A percentile compares a stretch with the other conserved stretches of the same genome.
Conservation (phyloP, 2,113 vertebrate genomes). For the Rhinoptilus africanus region DNA sequence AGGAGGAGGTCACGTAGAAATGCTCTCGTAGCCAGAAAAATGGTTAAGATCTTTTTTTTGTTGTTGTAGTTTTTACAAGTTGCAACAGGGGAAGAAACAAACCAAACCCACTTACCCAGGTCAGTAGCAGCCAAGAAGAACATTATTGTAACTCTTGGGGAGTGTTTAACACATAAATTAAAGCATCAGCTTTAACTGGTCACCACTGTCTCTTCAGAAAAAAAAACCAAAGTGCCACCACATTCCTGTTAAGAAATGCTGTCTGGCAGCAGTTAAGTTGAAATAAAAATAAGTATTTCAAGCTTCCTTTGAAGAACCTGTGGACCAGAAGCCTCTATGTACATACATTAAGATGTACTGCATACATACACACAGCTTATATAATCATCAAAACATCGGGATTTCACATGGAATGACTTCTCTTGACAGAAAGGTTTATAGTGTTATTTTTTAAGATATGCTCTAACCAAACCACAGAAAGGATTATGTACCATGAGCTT, state of each 20-base stretch:
- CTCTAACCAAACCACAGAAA: neutral
- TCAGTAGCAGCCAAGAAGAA: neutral
- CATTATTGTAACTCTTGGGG: neutral
- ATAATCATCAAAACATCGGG: fast-evolving
- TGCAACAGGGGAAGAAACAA: neutral
- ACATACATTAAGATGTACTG: fast-evolving
- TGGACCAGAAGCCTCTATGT: neutral
- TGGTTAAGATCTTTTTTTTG: neutral
- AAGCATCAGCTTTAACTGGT: neutral
- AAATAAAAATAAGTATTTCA: neutral
- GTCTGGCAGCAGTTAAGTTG: neutral
- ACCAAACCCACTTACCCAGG: neutral
- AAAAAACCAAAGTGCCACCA: neutral
- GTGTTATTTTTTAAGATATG: neutral
- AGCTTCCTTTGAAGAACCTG: neutral
- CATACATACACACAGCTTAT: fast-evolving
- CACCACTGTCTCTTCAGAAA: neutral
- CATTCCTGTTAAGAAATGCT: neutral
- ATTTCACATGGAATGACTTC: neutral
- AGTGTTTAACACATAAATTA: neutral
- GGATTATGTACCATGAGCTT: neutral
- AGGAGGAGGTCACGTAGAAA: no score
- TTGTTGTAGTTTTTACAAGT: neutral
- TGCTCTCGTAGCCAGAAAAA: neutral
- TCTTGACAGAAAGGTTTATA: neutral